These are phyloP conservation scores for Hyperopisus bebe DNA, from an alignment of 2,113 vertebrate genomes.

Conservation along the genomic window DNA sequence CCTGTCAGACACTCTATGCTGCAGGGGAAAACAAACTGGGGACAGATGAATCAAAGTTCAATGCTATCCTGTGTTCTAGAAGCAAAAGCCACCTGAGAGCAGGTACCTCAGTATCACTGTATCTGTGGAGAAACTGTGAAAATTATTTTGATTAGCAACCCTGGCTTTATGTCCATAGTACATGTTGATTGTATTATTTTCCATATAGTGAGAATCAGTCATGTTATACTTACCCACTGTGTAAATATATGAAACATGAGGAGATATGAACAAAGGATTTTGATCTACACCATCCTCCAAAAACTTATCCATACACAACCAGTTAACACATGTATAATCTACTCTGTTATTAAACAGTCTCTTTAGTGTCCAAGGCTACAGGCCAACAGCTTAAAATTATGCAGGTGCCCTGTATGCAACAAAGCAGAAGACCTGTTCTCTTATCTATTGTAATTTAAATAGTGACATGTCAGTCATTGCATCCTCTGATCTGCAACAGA, in stretches of 20 bases:
- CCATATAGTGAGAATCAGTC: neutral
- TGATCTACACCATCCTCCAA: neutral
- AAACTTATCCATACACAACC: neutral
- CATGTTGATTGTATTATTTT: neutral
- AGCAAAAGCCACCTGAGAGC: conserved; percentile 84
- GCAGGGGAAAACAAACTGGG: conserved; percentile 92
- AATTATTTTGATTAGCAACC: neutral
- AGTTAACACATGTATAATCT: neutral
- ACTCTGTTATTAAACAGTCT: neutral
- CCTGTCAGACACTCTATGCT: conserved; percentile 73
- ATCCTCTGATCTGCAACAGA: neutral
- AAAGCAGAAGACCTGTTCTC: neutral
- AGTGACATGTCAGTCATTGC: neutral
- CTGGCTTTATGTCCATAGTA: neutral
- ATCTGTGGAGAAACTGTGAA: neutral
- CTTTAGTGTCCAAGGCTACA: neutral
- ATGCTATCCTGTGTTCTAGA: conserved; percentile 84
- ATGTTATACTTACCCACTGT: neutral
- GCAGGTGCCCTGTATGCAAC: neutral
- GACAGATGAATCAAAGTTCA: conserved; percentile 96
- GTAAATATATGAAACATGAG: neutral
- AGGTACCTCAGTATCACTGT: conserved; percentile 61
- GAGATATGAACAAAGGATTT: neutral
- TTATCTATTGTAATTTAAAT: neutral
- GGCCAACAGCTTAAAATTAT: neutral